Percentiles rank a stretch among this genome's conserved stretches.
phyloP scores from a whole-genome alignment of 1,140 invertebrate genomes.

The Mamestra configurata region DNA sequence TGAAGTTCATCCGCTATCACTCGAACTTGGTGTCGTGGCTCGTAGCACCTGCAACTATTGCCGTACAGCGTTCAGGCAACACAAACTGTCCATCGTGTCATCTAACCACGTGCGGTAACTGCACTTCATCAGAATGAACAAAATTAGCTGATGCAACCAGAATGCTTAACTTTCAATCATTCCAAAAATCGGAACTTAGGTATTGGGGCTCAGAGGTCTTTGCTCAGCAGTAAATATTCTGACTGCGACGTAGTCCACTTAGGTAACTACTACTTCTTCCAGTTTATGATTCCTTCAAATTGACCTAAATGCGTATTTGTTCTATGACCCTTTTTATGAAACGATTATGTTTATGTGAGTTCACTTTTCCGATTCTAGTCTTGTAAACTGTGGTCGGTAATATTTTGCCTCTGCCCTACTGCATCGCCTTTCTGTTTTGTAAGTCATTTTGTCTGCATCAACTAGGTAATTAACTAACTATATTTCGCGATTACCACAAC shows the following conservation, averaged over 20 bases:
- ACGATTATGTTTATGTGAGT: too few species aligned
- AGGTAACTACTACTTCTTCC: too few species aligned
- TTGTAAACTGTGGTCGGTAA: too few species aligned
- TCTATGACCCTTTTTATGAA: too few species aligned
- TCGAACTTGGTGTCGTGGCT: background rate
- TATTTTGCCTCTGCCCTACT: background rate
- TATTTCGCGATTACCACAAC: constrained; percentile 7
- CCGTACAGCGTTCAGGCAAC: background rate
- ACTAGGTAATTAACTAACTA: background rate
- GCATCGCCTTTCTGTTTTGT: background rate
- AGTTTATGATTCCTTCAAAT: too few species aligned
- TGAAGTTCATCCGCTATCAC: background rate
- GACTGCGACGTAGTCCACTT: too few species aligned
- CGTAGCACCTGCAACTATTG: background rate
- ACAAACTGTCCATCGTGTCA: background rate
- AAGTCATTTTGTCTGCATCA: background rate
- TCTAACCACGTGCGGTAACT: background rate
- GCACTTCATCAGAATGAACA: background rate
- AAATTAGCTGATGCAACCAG: background rate
- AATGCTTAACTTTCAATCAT: too few species aligned
- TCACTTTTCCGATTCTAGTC: too few species aligned
- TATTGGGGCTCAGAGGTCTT: too few species aligned
- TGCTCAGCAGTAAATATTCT: too few species aligned
- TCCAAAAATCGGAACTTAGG: too few species aligned
- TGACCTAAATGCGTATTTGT: too few species aligned